A percentile compares a stretch with the other conserved stretches of the same genome.
phyloP scores from a whole-genome alignment of 1,140 invertebrate genomes.

The Lysiphlebus fabarum region DNA sequence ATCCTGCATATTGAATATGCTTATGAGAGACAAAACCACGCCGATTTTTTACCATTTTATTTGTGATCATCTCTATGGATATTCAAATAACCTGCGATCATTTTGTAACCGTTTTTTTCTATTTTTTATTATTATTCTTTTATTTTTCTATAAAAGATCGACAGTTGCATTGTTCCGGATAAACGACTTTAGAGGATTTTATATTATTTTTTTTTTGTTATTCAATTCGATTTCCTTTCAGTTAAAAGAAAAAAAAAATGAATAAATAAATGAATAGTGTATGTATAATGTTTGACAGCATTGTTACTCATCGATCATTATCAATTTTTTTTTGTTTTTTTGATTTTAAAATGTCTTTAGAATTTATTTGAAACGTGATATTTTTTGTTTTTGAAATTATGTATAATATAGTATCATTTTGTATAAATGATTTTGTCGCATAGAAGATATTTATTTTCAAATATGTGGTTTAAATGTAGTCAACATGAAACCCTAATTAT shows the following conservation, averaged over 20 bases:
- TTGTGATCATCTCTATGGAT: conserved; percentile 15
- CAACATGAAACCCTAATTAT: conserved; percentile 17
- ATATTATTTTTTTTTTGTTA: not conserved
- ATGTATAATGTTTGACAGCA: conserved; percentile 11
- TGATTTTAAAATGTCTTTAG: no score
- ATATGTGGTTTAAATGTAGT: conserved; percentile 5
- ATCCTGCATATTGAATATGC: conserved; percentile 16
- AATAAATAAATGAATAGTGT: conserved; percentile 1
- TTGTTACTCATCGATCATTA: conserved; percentile 13
- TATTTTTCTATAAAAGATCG: conserved; percentile 12
- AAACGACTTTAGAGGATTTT: conserved; percentile 6
- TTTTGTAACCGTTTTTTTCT: conserved; percentile 15
- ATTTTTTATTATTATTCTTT: no score
- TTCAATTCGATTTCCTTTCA: conserved; percentile 9
- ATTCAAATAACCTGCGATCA: conserved; percentile 21
- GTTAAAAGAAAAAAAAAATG: not conserved
- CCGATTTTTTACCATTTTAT: not conserved
- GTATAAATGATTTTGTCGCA: not conserved
- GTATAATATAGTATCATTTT: no score
- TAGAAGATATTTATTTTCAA: not conserved
- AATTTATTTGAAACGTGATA: not conserved
- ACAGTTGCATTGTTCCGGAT: conserved; percentile 22
- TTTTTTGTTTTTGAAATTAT: no score
- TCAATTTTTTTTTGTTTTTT: conserved; percentile 8
- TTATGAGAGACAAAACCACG: not conserved